Percentiles rank a stretch among this genome's conserved stretches.
Evolutionary conservation across 2,113 vertebrate species (phyloP).

Genomic region (Ptyas mucosa): DNA sequence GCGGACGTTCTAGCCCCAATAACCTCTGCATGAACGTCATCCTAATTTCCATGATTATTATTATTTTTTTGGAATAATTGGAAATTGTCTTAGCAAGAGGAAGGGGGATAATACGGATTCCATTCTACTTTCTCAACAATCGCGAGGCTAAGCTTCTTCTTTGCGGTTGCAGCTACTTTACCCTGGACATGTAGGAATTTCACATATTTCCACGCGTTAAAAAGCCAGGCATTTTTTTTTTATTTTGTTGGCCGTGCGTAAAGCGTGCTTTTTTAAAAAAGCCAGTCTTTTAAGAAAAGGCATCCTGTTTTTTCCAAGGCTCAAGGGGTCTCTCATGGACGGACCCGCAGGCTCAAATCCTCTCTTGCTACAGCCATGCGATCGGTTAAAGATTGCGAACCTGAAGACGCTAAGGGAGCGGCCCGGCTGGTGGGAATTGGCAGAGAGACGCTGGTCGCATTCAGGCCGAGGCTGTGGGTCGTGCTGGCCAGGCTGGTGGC

Average conservation of each 20-base stretch:
- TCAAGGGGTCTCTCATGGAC: conserved; percentile 33
- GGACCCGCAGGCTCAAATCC: conserved; percentile 42
- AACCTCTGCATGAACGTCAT: neutral
- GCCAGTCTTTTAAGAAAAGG: conserved; percentile 13
- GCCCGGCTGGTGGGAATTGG: conserved; percentile 75
- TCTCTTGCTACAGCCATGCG: conserved; percentile 21
- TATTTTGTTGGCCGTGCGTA: conserved; percentile 47
- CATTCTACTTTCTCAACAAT: neutral
- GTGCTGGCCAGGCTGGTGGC: conserved; percentile 74
- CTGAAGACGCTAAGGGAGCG: conserved; percentile 84
- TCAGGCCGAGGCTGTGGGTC: conserved; percentile 77
- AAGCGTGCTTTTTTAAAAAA: conserved; percentile 40
- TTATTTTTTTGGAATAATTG: neutral
- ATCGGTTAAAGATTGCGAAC: conserved; percentile 62
- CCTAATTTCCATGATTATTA: neutral
- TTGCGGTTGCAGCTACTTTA: neutral
- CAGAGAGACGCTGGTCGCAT: conserved; percentile 75
- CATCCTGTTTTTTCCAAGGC: neutral
- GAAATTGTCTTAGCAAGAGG: neutral
- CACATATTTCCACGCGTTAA: conserved; percentile 36
- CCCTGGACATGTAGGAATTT: neutral
- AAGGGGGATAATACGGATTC: neutral
- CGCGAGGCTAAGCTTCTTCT: neutral
- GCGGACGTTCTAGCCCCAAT: neutral
- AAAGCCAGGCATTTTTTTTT: conserved; percentile 38